Conservation (phyloP, 2,797 vertebrate genomes). For the Distichodus sexfasciatus region DNA sequence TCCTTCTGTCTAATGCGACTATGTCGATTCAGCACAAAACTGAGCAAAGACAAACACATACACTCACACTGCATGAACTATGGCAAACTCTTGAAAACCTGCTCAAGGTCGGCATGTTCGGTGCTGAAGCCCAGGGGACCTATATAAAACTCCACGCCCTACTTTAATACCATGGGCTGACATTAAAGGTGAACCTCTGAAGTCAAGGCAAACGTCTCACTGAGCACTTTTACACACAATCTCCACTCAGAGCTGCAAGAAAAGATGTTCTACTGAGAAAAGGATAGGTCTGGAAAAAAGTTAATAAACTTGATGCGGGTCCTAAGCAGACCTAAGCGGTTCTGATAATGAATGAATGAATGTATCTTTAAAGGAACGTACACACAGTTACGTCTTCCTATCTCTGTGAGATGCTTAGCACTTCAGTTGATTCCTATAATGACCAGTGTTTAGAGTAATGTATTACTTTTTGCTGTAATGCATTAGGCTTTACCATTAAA, state of each 20-base stretch:
- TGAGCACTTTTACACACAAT: neutral
- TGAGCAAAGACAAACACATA: slow-evolving; percentile 44
- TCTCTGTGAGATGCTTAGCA: no score
- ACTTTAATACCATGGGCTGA: slow-evolving; percentile 27
- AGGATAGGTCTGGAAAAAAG: neutral
- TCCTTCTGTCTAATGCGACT: slow-evolving; percentile 61
- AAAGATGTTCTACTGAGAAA: neutral
- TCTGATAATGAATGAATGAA: no score
- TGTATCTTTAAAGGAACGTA: no score
- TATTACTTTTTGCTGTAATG: neutral
- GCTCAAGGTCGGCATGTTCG: slow-evolving; percentile 66
- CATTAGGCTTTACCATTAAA: no score
- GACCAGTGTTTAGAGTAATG: no score
- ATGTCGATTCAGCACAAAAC: slow-evolving; percentile 74
- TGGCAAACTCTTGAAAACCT: slow-evolving; percentile 58
- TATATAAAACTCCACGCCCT: slow-evolving; percentile 46
- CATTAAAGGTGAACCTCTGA: slow-evolving; percentile 32
- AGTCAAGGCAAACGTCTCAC: neutral
- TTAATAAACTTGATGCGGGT: no score
- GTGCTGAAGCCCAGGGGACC: slow-evolving; percentile 52
- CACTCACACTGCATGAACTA: slow-evolving; percentile 44
- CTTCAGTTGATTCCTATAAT: no score
- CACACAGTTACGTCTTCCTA: no score
- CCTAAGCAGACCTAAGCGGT: no score
- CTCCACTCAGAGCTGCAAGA: neutral